Conservation (phyloP, 2,888 invertebrate genomes). For the Podotricha telesiphe region DNA sequence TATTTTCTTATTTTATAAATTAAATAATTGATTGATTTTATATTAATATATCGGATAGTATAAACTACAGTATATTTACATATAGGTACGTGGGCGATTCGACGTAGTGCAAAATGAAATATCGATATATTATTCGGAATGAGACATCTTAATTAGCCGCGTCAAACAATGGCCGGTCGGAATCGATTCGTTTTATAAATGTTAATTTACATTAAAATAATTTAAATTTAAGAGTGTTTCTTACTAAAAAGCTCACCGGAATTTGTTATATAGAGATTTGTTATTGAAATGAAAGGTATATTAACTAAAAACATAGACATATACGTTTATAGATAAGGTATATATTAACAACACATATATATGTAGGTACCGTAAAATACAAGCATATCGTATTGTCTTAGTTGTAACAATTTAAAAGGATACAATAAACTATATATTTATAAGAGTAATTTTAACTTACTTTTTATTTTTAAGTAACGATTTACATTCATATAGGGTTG, state of each 20-base stretch:
- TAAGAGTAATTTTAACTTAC: too few species aligned
- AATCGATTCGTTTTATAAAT: constrained; percentile 37
- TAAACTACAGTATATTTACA: constrained; percentile 38
- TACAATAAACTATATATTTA: too few species aligned
- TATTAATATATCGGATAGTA: constrained; percentile 23
- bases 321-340: too few species aligned
- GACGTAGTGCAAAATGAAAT: constrained; percentile 57
- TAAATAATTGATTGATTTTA: not conserved
- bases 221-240: constrained; percentile 21
- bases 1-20: not conserved
- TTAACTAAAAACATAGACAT: too few species aligned
- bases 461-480: too few species aligned
- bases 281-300: not conserved
- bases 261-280: not conserved
- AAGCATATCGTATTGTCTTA: too few species aligned
- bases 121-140: constrained; percentile 60
- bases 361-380: too few species aligned
- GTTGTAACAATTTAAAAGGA: too few species aligned
- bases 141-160: constrained; percentile 62
- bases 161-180: constrained; percentile 48
- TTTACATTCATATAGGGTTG: too few species aligned
- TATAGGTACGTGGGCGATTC: constrained; percentile 54
- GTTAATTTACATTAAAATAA: constrained; percentile 27
- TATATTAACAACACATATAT: too few species aligned
- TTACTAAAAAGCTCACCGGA: constrained; percentile 2